Evolutionary conservation across 2,888 invertebrate species (phyloP), one percentile per base, ranked within the genome.

Genomic region (Cheilosia vernalis): DNA sequence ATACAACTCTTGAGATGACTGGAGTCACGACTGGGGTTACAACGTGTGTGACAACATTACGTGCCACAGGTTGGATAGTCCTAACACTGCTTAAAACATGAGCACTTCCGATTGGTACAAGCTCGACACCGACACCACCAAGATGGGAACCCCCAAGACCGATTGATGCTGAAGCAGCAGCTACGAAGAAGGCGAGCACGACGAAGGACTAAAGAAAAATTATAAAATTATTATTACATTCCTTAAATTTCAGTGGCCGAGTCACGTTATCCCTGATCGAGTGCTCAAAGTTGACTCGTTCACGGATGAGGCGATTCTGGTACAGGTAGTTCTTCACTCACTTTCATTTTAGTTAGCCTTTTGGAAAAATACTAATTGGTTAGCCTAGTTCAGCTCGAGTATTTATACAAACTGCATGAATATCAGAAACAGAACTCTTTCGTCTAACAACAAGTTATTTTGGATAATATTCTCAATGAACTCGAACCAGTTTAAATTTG

Each of bases 11-110:
- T 4, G 17, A n/a, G 1, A 61, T 21, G 30, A 51, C 64, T 64
- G 51, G 37, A 33, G 37, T 44, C 4, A 69, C 69, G 24, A 56
- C 56, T 56, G 56, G 47, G 1, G 56, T 56, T 15, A 69, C 42
- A 17, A 72, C 72, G n/a, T 37, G 37, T 1, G 40, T 72, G 5
- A 61, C 13, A 10, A 72, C 60, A 30, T 51, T 27, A 0, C n/a
- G 33, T 0, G 51, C 19, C 40, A 72, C 60, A 17, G 72, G 60
- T 0, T 40, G 60, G 51, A 72, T 33, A 30, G 27, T 72, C 72
- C 30, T 72, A 15, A 58, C 42, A n/a, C 9, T 56, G 40, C 42
- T 27, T 21, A 69, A 1, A 19, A 69, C 55, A 4, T 21, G 53
- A 19, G 67, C 55, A 13, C 10, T 19, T 21, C 56, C 69, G 30